Evolutionary conservation across 2,888 invertebrate genomes (phyloP).

Genomic region (Caenorhabditis drosophilae): DNA sequence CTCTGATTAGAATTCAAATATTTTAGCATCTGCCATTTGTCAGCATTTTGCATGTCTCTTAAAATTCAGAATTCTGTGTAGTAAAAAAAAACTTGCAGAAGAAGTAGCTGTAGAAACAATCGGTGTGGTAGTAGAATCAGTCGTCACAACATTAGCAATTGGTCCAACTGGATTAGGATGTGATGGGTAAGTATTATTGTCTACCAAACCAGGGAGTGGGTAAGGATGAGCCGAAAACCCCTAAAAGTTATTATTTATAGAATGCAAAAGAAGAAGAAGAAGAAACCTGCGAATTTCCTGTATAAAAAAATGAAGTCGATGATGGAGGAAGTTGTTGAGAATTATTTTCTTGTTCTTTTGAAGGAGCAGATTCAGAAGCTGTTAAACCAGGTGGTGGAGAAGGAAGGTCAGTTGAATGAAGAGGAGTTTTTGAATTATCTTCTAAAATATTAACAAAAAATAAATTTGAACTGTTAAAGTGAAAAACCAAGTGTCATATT

Average conservation of each 20-base stretch:
- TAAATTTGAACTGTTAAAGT: no score
- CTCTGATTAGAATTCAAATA: no score
- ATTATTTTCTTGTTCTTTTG: neutral
- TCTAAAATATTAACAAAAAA: neutral
- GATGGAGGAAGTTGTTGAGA: neutral
- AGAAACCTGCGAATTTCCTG: constrained; percentile 31
- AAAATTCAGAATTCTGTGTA: no score
- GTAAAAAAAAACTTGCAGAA: no score
- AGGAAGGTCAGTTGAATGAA: constrained; percentile 4
- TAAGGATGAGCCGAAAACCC: constrained; percentile 34
- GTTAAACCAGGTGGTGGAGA: constrained; percentile 10
- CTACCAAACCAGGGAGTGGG: constrained; percentile 28
- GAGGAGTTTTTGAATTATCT: constrained; percentile 4
- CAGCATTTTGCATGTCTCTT: no score
- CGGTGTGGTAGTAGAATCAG: neutral
- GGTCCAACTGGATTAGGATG: constrained; percentile 13
- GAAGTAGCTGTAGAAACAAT: neutral
- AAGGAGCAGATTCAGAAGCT: no score
- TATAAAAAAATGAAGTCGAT: constrained; percentile 16
- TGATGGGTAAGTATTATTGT: constrained; percentile 17
- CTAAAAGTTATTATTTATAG: no score
- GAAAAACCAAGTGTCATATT: constrained; percentile 10
- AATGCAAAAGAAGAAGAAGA: constrained; percentile 29
- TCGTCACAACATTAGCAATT: neutral
- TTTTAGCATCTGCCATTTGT: no score